phyloP scores from a whole-genome alignment of 2,888 invertebrate genomes.

The Amphipyra tragopoginis region DNA sequence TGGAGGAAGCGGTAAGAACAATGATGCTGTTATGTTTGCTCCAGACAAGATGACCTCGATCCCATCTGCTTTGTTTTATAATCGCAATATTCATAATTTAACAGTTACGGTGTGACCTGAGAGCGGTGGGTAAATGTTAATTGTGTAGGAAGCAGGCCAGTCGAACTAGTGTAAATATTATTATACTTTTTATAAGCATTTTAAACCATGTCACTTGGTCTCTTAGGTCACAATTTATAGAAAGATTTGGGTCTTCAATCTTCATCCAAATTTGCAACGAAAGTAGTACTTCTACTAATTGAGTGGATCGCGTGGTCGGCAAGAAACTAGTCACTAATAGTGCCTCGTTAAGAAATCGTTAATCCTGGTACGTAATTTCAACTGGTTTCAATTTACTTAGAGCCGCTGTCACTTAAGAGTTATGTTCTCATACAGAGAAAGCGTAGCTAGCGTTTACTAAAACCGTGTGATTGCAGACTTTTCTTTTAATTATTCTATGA shows the following conservation, averaged over 20 bases:
- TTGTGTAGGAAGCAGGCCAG: slow-evolving; percentile 74
- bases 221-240: slow-evolving; percentile 11
- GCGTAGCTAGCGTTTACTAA: slow-evolving; percentile 30
- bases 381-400: slow-evolving; percentile 28
- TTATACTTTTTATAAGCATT: slow-evolving; percentile 29
- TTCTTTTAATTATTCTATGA: slow-evolving; percentile 44
- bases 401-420: slow-evolving; percentile 28
- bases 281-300: neutral
- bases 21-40: slow-evolving; percentile 60
- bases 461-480: slow-evolving; percentile 32
- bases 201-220: slow-evolving; percentile 41
- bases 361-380: slow-evolving; percentile 34
- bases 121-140: slow-evolving; percentile 70
- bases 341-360: slow-evolving; percentile 29
- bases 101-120: slow-evolving; percentile 73
- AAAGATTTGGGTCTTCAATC: neutral
- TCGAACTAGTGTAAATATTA: slow-evolving; percentile 45
- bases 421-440: slow-evolving; percentile 49
- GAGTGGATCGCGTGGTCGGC: neutral
- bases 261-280: neutral
- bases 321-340: slow-evolving; percentile 20
- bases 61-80: slow-evolving; percentile 71
- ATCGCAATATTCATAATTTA: slow-evolving; percentile 67
- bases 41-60: slow-evolving; percentile 71
- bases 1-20: slow-evolving; percentile 92